Evolutionary conservation across 2,797 vertebrate genomes (phyloP), one percentile per base, ranked within the genome.

Genomic region (Nyctibius grandis): DNA sequence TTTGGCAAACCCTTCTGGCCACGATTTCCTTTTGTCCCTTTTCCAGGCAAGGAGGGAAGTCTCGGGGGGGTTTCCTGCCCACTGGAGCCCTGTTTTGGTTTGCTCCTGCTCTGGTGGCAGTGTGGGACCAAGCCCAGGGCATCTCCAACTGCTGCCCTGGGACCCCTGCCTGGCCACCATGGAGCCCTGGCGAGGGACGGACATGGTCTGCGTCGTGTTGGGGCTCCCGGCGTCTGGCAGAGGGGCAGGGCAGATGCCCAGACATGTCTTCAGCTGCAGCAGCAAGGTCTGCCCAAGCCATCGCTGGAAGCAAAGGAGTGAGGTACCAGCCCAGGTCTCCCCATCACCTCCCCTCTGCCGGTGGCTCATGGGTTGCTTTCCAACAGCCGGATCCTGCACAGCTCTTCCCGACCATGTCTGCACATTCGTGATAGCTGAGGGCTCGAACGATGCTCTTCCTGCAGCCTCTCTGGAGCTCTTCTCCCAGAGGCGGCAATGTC

Each of bases 401-500:
- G 33, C 18, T 70, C n/a, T 50, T 85, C 65, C 64, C 65, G 34
- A 18, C 15, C 21, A 1, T 4, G 9, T 69, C 57, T 36, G 36
- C 44, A 54, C 18, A 47, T 44, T 40, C 1, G 0, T 7, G 20
- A 61, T 6, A 50, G 64, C 31, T 40, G 36, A 77, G 18, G 40
- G 17, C 61, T 74, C 38, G 23, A 51, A 63, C 0, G 2, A 9
- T 18, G 40, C 40, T 50, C 18, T 47, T 63, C 48, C 34, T 36
- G 20, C n/a, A 75, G 9, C 26, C 72, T 51, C 67, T 85, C 25
- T 1, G 5, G 38, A 76, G 33, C 75, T 73, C 54, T 25, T 51
- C 15, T 72, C 19, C 20, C 50, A 9, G 33, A 0, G 1, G 56
- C 0, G 2, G 36, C 4, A 5, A 21, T 29, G 38, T n/a, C 0